phyloP scores from a whole-genome alignment of 2,888 invertebrate species.

The Hanleya hanleyi region DNA sequence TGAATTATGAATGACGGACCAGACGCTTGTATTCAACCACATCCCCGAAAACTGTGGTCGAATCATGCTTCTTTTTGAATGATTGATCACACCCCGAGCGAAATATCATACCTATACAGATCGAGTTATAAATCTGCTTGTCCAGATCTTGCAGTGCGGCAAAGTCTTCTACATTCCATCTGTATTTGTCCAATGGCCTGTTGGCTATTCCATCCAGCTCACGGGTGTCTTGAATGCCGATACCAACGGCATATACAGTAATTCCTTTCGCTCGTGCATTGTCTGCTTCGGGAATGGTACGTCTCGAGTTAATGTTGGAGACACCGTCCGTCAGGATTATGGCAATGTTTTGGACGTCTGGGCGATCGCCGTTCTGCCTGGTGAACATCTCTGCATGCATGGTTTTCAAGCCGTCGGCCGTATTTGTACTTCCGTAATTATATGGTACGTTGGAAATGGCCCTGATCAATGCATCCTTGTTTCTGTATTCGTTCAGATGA shows the following conservation, averaged over 20 bases:
- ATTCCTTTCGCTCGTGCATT: slow-evolving; percentile 45
- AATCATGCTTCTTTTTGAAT: slow-evolving; percentile 27
- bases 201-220: slow-evolving; percentile 53
- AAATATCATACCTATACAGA: slow-evolving; percentile 22
- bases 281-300: slow-evolving; percentile 57
- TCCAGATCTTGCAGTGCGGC: slow-evolving; percentile 34
- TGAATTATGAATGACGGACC: no score
- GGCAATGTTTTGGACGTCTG: slow-evolving; percentile 57
- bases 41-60: no score
- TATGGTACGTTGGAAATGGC: slow-evolving; percentile 62
- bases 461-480: slow-evolving; percentile 46
- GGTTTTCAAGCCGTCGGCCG: slow-evolving; percentile 56
- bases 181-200: slow-evolving; percentile 40
- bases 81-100: no score
- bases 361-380: slow-evolving; percentile 58
- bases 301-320: slow-evolving; percentile 61
- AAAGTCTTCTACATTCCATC: slow-evolving; percentile 44
- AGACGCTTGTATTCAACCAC: no score
- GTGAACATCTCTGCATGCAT: slow-evolving; percentile 60
- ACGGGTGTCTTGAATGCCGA: slow-evolving; percentile 45
- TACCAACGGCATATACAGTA: slow-evolving; percentile 57
- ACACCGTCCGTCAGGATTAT: slow-evolving; percentile 68
- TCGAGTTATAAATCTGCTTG: slow-evolving; percentile 22
- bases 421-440: slow-evolving; percentile 64
- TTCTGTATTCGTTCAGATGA: slow-evolving; percentile 54